These are phyloP conservation scores for Hermaeophaga mercurialis DNA, from an alignment of 2,888 invertebrate genomes.

Conservation along the genomic window DNA sequence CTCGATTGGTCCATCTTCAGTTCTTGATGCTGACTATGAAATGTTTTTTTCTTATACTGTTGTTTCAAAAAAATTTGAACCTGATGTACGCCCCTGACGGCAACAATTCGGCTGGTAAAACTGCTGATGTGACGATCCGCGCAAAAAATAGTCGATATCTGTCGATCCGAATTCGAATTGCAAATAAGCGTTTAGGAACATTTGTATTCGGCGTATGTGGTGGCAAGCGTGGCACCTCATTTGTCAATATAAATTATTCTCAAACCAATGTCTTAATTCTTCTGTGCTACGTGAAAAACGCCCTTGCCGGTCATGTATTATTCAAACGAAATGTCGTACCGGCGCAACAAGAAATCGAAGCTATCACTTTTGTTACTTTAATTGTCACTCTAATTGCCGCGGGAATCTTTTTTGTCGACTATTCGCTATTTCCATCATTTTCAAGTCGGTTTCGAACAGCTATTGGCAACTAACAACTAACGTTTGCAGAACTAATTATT, in stretches of 20 bases:
- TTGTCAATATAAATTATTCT: conserved; percentile 57
- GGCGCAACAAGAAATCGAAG: conserved; percentile 33
- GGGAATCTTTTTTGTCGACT: not conserved
- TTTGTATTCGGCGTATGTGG: conserved; percentile 57
- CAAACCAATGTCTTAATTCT: conserved; percentile 52
- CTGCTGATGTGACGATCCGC: conserved; percentile 3
- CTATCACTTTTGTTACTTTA: conserved; percentile 36
- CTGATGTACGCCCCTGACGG: conserved; percentile 7
- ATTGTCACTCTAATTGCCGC: conserved; percentile 27
- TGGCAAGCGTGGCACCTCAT: conserved; percentile 56
- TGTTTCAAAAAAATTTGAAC: too few relatives aligned
- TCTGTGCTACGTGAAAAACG: conserved; percentile 37
- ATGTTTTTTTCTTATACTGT: too few relatives aligned
- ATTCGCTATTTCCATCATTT: too few relatives aligned
- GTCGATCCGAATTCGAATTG: conserved; percentile 50
- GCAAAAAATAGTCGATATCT: conserved; percentile 51
- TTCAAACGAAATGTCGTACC: conserved; percentile 34
- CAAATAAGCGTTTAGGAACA: conserved; percentile 54
- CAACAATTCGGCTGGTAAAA: conserved; percentile 9
- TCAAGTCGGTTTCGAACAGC: too few relatives aligned
- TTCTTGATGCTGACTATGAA: too few relatives aligned
- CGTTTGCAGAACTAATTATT: too few relatives aligned
- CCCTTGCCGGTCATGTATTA: conserved; percentile 36
- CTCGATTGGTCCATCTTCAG: too few relatives aligned
- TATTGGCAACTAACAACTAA: too few relatives aligned